Conservation (phyloP, 1,140 invertebrate species). For the Tetragonula clypearis region DNA sequence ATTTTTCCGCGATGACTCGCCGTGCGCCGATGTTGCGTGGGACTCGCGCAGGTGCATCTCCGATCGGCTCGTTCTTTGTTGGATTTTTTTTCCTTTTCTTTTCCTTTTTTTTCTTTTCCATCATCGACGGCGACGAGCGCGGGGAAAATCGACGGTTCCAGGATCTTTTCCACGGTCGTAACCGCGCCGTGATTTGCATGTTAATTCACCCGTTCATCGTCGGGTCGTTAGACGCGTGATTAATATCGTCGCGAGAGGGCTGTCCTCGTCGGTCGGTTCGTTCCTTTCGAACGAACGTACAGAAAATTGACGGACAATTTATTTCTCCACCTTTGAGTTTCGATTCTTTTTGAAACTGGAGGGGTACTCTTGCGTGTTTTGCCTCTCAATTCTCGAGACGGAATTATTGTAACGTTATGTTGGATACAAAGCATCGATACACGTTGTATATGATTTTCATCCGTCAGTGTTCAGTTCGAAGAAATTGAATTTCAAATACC, state of each 20-base stretch:
- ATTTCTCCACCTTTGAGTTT: too few relatives aligned
- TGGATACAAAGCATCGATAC: too few relatives aligned
- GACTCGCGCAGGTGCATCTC: conserved; percentile 66
- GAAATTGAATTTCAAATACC: too few relatives aligned
- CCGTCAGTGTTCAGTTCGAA: too few relatives aligned
- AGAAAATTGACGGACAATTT: too few relatives aligned
- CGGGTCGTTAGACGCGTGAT: conserved; percentile 14
- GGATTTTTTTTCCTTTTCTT: not conserved
- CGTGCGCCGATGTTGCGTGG: conserved; percentile 53
- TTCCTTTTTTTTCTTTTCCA: too few relatives aligned
- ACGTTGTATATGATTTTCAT: too few relatives aligned
- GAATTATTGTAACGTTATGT: too few relatives aligned
- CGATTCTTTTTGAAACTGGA: too few relatives aligned
- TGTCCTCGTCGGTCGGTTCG: not conserved
- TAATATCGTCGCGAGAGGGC: not conserved
- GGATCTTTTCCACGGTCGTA: not conserved
- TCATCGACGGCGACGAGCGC: not conserved
- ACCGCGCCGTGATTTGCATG: conserved; percentile 26
- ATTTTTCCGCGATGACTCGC: conserved; percentile 62
- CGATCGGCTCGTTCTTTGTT: conserved; percentile 34
- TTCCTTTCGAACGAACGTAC: too few relatives aligned
- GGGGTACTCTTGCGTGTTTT: too few relatives aligned
- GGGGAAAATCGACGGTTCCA: conserved; percentile 9
- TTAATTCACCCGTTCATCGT: conserved; percentile 26
- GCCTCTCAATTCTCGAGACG: too few relatives aligned